Percentiles rank a stretch among this genome's conserved stretches.
These are phyloP conservation scores for Syngnathus acus DNA, from an alignment of 2,797 vertebrate genomes.

Conservation along the genomic window DNA sequence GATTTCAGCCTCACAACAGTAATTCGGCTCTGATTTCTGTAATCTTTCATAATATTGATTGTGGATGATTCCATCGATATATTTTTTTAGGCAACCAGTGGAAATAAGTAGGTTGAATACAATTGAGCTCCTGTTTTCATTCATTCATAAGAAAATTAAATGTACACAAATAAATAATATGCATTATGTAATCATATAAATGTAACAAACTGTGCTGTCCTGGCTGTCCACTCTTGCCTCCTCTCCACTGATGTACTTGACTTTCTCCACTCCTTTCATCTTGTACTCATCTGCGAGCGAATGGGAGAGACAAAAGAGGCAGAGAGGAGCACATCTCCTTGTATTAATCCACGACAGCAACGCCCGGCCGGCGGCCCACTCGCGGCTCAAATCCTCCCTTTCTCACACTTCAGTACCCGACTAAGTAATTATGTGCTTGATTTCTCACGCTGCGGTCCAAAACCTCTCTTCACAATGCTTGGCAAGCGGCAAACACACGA, in stretches of 20 bases:
- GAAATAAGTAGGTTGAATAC: too few relatives aligned
- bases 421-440: conserved; percentile 49
- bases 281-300: conserved; percentile 87
- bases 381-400: conserved; percentile 20
- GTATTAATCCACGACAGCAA: conserved; percentile 26
- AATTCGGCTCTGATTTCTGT: too few relatives aligned
- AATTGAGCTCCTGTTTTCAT: neutral
- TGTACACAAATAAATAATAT: neutral
- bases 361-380: conserved; percentile 13
- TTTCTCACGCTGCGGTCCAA: conserved; percentile 42
- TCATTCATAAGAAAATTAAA: neutral
- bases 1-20: too few relatives aligned
- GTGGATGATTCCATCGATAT: too few relatives aligned
- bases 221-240: conserved; percentile 87
- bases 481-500: conserved; percentile 35
- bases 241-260: conserved; percentile 91
- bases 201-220: conserved; percentile 86
- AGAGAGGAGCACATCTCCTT: conserved; percentile 23
- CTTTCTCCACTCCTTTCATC: conserved; percentile 92
- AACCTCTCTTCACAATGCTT: conserved; percentile 46
- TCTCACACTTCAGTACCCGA: conserved; percentile 47
- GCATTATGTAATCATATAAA: neutral
- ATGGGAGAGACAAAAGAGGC: conserved; percentile 18
- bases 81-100: too few relatives aligned
- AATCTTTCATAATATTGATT: too few relatives aligned